Evolutionary conservation across 2,888 invertebrate species (phyloP).

Genomic region (Meghimatium bilineatum): DNA sequence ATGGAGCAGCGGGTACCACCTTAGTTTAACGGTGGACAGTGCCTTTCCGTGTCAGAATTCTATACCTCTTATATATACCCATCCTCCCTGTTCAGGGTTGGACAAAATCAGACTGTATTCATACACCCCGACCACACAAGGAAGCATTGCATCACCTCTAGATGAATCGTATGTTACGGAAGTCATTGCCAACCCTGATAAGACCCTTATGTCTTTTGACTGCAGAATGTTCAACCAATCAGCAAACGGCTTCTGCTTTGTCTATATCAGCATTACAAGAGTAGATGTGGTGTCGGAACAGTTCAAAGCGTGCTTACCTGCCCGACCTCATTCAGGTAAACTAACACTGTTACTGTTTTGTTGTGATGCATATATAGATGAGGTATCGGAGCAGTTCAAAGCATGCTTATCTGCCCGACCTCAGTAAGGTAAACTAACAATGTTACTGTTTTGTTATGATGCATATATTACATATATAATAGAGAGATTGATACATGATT

Average conservation of each 20-base stretch:
- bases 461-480: not conserved
- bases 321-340: constrained; percentile 68
- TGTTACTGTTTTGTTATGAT: not conserved
- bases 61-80: constrained; percentile 61
- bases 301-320: constrained; percentile 62
- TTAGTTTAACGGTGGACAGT: constrained; percentile 57
- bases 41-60: constrained; percentile 64
- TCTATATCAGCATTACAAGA: constrained; percentile 66
- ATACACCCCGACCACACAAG: constrained; percentile 57
- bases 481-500: not conserved
- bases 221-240: constrained; percentile 64
- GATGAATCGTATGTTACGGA: constrained; percentile 63
- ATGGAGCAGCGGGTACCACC: constrained; percentile 63
- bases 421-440: constrained; percentile 62
- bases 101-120: constrained; percentile 69
- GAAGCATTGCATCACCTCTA: constrained; percentile 66
- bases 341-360: not conserved
- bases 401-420: constrained; percentile 65
- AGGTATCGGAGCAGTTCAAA: constrained; percentile 66
- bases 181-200: constrained; percentile 58
- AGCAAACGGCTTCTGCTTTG: constrained; percentile 71
- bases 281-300: constrained; percentile 67
- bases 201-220: constrained; percentile 55
- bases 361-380: constrained; percentile 49
- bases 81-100: constrained; percentile 65